Evolutionary conservation across 2,888 invertebrate genomes (phyloP).

Genomic region (Dorcus parallelipipedus): DNA sequence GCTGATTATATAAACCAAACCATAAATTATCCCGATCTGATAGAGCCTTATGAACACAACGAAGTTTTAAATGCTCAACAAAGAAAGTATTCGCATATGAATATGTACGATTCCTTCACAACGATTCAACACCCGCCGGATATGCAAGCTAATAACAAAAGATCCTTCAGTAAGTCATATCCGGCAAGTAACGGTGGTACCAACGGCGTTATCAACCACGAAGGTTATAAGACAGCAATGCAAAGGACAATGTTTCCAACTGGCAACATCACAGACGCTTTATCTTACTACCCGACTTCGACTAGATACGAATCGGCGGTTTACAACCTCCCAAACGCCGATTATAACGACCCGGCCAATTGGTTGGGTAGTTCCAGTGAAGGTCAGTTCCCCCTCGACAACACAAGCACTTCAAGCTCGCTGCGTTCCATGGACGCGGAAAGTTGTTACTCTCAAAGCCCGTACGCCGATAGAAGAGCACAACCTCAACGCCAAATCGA

Average conservation of each 20-base stretch:
- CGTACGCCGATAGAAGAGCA: constrained; percentile 39
- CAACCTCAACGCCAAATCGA: constrained; percentile 25
- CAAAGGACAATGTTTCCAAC: constrained; percentile 68
- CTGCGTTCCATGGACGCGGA: constrained; percentile 59
- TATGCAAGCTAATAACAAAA: neutral
- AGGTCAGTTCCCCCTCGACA: constrained; percentile 52
- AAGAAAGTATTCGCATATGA: constrained; percentile 56
- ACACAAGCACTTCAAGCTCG: constrained; percentile 59
- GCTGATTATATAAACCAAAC: constrained; percentile 60
- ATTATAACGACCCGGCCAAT: constrained; percentile 56
- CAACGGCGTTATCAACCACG: constrained; percentile 60
- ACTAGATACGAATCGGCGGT: constrained; percentile 56
- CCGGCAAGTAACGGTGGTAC: constrained; percentile 51
- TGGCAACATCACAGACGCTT: constrained; percentile 72
- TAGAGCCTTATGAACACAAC: constrained; percentile 58
- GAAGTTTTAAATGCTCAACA: constrained; percentile 48
- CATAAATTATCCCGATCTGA: constrained; percentile 64
- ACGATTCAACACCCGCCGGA: constrained; percentile 46
- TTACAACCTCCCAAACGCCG: constrained; percentile 54
- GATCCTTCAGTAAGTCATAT: constrained; percentile 55
- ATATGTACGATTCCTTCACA: constrained; percentile 56
- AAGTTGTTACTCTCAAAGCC: constrained; percentile 51
- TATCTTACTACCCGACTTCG: constrained; percentile 78
- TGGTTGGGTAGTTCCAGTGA: constrained; percentile 46
- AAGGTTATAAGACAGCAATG: constrained; percentile 62